Percentiles rank a stretch among this genome's conserved stretches.
These are phyloP conservation scores for Mus spicilegus DNA, from an alignment of 2,113 vertebrate genomes.

Conservation along the genomic window DNA sequence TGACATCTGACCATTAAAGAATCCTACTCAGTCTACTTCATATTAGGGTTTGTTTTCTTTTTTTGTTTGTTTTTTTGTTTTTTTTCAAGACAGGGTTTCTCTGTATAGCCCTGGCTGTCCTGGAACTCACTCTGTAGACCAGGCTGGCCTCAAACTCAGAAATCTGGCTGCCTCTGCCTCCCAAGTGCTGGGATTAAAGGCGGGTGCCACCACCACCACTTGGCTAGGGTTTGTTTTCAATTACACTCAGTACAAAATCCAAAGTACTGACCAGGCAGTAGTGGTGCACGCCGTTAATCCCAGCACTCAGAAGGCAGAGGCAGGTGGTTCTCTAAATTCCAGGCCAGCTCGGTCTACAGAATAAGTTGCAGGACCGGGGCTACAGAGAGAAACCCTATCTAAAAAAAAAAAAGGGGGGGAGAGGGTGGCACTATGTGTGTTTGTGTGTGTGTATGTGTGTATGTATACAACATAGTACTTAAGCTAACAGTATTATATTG, in stretches of 20 bases:
- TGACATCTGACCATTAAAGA: slow-evolving; percentile 60
- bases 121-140: too few relatives aligned
- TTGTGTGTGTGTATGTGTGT: too few relatives aligned
- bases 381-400: neutral
- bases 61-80: too few relatives aligned
- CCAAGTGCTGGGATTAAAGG: too few relatives aligned
- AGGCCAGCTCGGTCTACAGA: neutral
- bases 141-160: too few relatives aligned
- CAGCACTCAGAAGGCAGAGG: neutral
- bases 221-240: slow-evolving; percentile 32
- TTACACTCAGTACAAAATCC: slow-evolving; percentile 14
- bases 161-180: too few relatives aligned
- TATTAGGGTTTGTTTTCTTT: slow-evolving; percentile 35
- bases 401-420: neutral
- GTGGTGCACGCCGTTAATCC: neutral
- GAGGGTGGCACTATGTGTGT: too few relatives aligned
- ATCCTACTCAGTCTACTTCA: neutral
- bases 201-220: too few relatives aligned
- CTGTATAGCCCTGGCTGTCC: too few relatives aligned
- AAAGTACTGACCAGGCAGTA: neutral
- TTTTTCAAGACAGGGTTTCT: too few relatives aligned
- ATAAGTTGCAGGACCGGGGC: neutral
- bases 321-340: neutral
- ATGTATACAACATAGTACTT: neutral
- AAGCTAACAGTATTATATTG: neutral